Evolutionary conservation across 2,113 vertebrate species (phyloP).

Genomic region (Oxyruncus cristatus): DNA sequence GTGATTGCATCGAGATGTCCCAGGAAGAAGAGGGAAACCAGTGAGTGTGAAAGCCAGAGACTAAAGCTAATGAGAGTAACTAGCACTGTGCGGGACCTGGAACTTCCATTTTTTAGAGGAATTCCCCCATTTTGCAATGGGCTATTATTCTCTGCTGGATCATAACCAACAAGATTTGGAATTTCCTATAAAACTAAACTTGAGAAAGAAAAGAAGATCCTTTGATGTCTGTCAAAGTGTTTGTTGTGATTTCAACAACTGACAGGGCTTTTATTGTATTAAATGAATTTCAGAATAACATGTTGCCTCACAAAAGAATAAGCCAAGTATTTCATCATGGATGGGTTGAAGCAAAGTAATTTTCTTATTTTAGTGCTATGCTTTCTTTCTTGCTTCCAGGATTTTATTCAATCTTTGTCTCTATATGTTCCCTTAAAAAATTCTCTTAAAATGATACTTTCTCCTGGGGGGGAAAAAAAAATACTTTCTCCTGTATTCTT

Average conservation of each 20-base stretch:
- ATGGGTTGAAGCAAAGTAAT: neutral
- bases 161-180: neutral
- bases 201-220: neutral
- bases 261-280: neutral
- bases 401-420: neutral
- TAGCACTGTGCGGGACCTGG: neutral
- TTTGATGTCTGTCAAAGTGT: neutral
- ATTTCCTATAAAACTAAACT: neutral
- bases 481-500: neutral
- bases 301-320: neutral
- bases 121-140: neutral
- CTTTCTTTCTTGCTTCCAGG: neutral
- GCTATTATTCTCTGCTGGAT: constrained; percentile 2
- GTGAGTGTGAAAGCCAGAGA: neutral
- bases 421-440: neutral
- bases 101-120: neutral
- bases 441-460: neutral
- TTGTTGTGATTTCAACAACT: constrained; percentile 7
- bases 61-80: neutral
- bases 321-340: neutral
- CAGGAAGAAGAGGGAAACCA: neutral
- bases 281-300: neutral
- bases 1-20: neutral
- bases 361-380: neutral
- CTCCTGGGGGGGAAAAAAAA: neutral